phyloP scores from a whole-genome alignment of 2,797 vertebrate species.

The Gymnoscopelus microlampas region DNA sequence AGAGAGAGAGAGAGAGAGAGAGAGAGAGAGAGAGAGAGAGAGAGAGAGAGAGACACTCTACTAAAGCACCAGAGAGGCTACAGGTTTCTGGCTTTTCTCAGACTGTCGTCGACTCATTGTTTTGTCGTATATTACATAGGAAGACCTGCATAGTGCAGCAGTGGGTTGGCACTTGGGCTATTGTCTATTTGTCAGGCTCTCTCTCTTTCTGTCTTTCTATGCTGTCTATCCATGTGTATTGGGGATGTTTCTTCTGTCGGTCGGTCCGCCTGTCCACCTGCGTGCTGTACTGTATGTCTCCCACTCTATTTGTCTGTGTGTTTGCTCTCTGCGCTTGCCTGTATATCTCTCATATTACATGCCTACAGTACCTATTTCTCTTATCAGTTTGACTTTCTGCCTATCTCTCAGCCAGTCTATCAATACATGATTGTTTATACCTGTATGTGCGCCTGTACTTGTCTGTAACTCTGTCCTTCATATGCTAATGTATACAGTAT shows the following conservation, averaged over 20 bases:
- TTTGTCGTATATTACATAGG: constrained; percentile 37
- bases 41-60: constrained; percentile 61
- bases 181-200: constrained; percentile 27
- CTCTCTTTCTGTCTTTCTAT: constrained; percentile 40
- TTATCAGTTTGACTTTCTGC: background rate
- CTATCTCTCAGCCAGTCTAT: background rate
- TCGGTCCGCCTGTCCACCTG: background rate
- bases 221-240: background rate
- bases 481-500: background rate
- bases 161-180: constrained; percentile 33
- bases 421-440: background rate
- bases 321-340: background rate
- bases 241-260: background rate
- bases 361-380: background rate
- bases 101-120: constrained; percentile 62
- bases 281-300: constrained; percentile 1
- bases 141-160: constrained; percentile 46
- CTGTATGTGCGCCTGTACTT: background rate
- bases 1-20: constrained; percentile 17
- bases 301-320: constrained; percentile 5
- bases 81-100: constrained; percentile 58
- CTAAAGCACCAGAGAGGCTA: constrained; percentile 51
- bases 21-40: constrained; percentile 32
- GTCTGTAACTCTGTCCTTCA: background rate
- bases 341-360: constrained; percentile 6